These are phyloP conservation scores for Hyla sarda DNA, from an alignment of 2,113 vertebrate genomes.

Conservation along the genomic window DNA sequence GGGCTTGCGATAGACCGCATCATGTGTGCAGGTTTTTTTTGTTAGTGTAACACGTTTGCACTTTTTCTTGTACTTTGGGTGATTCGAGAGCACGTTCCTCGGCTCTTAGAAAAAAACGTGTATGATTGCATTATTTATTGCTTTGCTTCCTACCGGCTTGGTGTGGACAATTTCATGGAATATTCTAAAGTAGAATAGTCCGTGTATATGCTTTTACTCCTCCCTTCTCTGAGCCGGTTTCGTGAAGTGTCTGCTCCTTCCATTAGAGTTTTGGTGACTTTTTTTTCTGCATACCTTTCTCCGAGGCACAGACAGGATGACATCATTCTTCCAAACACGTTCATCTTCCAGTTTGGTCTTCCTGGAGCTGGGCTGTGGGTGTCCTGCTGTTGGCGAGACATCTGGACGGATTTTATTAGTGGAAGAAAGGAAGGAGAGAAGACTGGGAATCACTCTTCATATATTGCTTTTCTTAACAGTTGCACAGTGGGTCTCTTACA, in stretches of 20 bases:
- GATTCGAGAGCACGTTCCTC: no score
- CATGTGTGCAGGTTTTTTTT: no score
- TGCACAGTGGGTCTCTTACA: constrained; percentile 31
- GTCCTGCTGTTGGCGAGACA: constrained; percentile 50
- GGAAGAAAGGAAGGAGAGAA: constrained; percentile 52
- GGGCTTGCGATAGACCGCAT: no score
- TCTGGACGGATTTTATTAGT: constrained; percentile 53
- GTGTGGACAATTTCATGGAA: background rate
- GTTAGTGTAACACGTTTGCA: no score
- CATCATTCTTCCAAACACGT: constrained; percentile 50
- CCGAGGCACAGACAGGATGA: constrained; percentile 45
- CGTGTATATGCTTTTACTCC: background rate
- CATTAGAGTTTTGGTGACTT: constrained; percentile 44
- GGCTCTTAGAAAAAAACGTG: no score
- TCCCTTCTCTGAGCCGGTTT: background rate
- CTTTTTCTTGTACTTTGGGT: no score
- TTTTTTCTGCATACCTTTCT: constrained; percentile 40
- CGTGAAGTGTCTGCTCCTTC: constrained; percentile 28
- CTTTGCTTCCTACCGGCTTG: background rate
- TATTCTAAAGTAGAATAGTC: constrained; percentile 4
- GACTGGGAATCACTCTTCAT: constrained; percentile 40
- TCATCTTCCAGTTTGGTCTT: constrained; percentile 43
- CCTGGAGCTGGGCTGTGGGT: constrained; percentile 42
- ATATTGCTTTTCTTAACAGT: constrained; percentile 42
- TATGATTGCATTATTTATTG: no score